Evolutionary conservation across 1,140 invertebrate genomes (phyloP).

Genomic region (Bombus waltoni): DNA sequence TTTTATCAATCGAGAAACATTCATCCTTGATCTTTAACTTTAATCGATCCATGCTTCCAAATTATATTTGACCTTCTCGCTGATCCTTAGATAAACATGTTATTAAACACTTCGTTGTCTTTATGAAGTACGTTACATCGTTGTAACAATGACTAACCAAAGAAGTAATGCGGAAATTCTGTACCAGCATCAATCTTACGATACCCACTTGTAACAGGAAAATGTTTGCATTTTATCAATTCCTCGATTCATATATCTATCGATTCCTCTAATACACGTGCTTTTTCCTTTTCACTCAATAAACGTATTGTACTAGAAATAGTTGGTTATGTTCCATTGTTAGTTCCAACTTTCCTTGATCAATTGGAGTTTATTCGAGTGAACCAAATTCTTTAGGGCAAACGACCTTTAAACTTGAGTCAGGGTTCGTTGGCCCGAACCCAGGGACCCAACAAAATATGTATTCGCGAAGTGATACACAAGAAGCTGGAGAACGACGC

Average conservation of each 20-base stretch:
- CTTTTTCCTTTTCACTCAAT: not conserved
- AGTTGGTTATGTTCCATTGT: not conserved
- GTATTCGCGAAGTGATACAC: not conserved
- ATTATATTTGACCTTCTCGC: not conserved
- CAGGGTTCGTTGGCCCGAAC: conserved; percentile 24
- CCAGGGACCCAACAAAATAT: not conserved
- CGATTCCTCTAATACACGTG: not conserved
- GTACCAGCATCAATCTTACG: too few species aligned
- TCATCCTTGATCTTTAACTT: not conserved
- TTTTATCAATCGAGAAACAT: not conserved
- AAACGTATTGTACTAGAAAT: not conserved
- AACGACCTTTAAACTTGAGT: conserved; percentile 27
- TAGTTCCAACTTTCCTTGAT: not conserved
- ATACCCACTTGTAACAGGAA: not conserved
- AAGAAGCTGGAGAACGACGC: not conserved
- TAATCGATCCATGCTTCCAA: not conserved
- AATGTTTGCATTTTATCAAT: not conserved
- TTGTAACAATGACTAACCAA: not conserved
- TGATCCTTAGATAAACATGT: not conserved
- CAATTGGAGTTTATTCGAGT: too few species aligned
- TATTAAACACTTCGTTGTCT: too few species aligned
- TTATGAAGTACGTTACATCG: not conserved
- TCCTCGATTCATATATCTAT: not conserved
- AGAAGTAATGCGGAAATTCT: not conserved
- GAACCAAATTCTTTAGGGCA: not conserved